Base-by-base conservation (phyloP, 2,113 vertebrate genomes). In the Tinamus guttatus region DNA sequence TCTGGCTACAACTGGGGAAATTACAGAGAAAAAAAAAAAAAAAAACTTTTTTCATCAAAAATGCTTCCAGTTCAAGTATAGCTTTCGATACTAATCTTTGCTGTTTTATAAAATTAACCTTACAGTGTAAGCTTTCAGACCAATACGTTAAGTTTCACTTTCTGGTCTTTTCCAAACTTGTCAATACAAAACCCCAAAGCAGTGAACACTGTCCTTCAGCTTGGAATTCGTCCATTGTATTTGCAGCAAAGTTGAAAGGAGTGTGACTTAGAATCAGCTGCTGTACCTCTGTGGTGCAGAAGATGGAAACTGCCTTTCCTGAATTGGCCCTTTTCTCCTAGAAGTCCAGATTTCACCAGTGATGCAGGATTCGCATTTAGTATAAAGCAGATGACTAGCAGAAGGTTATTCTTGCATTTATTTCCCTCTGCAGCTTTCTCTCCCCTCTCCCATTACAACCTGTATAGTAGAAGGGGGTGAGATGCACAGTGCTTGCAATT, bases 71-170 rank as follows among this genome's bases (percentile, higher is more conserved):
- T 13, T 43, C 34, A 28, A 45, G 36, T 36, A 30, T 56, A 38
- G n/a, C 45, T 90, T 93, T 80, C 90, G 71, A 45, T 51, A 83
- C 68, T 41, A 93, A 41, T 86, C 28, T 86, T 93, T 95, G 54
- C 87, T 88, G 27, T 76, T 92, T 84, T 84, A 94, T 71, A 59
- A 93, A 96, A 81, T 94, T 70, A 56, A 85, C 73, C 40, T 87
- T 87, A 43, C 54, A 90, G 43, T 36, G 71, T 3, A 52, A 20
- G 49, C 62, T 80, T 93, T 80, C 59, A 1, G 9, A 79, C 51
- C 77, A 94, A 74, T 76, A 92, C 87, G 92, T 59, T 45, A 70
- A 93, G 32, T 68, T 81, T 93, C 32, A 74, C 49, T 91, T 92
- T 89, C 75, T 1, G 3, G 40, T 94, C 52, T 80, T 92, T 87